These are phyloP conservation scores for Unio pictorum DNA, from an alignment of 2,888 invertebrate genomes.

Conservation along the genomic window DNA sequence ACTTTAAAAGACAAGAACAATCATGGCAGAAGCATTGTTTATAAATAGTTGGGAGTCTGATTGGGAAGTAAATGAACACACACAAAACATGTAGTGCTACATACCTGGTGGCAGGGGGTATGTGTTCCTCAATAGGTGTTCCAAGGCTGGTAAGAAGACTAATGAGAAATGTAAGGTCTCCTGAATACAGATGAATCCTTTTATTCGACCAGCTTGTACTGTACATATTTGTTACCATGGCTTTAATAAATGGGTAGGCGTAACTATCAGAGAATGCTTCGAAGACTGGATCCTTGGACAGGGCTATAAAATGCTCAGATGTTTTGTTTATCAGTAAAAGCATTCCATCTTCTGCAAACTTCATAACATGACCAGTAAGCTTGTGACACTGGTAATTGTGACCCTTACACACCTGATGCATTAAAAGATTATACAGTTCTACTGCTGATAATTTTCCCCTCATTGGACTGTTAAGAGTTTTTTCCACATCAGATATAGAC, in stretches of 20 bases:
- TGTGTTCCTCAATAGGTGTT: constrained; percentile 9
- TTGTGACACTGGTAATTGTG: neutral
- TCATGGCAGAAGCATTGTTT: no score
- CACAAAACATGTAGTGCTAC: neutral
- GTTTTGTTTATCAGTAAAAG: neutral
- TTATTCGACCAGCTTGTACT: neutral
- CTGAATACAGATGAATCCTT: constrained; percentile 17
- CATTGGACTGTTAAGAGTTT: constrained; percentile 7
- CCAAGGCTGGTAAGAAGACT: constrained; percentile 18
- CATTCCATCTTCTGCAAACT: neutral
- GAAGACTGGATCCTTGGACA: constrained; percentile 19
- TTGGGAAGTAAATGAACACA: no score
- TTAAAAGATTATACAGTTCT: constrained; percentile 14
- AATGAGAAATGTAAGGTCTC: constrained; percentile 18
- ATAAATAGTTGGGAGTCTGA: no score
- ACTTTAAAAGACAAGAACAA: no score
- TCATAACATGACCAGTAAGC: constrained; percentile 1
- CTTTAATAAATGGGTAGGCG: constrained; percentile 26
- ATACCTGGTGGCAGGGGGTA: constrained; percentile 32
- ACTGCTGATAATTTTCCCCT: constrained; percentile 3
- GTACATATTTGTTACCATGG: constrained; percentile 8
- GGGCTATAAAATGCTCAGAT: constrained; percentile 5
- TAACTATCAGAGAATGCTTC: constrained; percentile 19
- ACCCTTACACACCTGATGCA: constrained; percentile 7
- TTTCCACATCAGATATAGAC: constrained; percentile 5